Percentiles rank a stretch among this genome's conserved stretches.
These are phyloP conservation scores for Salpingus planirostris DNA, from an alignment of 2,888 invertebrate genomes.

Conservation along the genomic window DNA sequence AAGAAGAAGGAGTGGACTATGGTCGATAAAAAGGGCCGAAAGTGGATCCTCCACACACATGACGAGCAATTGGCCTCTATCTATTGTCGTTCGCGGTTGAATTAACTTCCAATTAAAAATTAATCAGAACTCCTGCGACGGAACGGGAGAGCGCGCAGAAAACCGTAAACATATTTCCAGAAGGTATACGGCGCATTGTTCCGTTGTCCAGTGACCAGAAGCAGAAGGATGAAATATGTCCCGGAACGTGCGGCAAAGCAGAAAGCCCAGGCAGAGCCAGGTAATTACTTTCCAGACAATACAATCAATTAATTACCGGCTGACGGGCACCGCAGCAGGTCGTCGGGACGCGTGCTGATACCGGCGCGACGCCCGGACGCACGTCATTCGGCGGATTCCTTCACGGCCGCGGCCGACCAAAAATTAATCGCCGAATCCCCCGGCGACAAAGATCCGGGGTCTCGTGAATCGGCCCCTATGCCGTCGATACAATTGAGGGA, in stretches of 20 bases:
- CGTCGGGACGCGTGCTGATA: constrained; percentile 32
- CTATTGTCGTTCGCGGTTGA: constrained; percentile 3
- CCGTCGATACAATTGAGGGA: constrained; percentile 28
- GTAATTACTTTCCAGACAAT: constrained; percentile 45
- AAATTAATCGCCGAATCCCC: neutral
- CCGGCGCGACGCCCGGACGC: constrained; percentile 11
- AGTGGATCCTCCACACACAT: too few relatives aligned
- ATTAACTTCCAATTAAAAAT: constrained; percentile 8
- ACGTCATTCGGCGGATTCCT: constrained; percentile 12
- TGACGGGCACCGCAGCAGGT: constrained; percentile 40
- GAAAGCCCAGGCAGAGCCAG: constrained; percentile 37
- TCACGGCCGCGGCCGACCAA: constrained; percentile 2
- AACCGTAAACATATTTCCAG: constrained; percentile 4
- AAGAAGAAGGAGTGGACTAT: too few relatives aligned
- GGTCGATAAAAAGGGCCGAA: too few relatives aligned
- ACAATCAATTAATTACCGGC: constrained; percentile 44
- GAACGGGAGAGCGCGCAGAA: constrained; percentile 3
- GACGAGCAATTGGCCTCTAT: constrained; percentile 1
- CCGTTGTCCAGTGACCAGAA: constrained; percentile 37
- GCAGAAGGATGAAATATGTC: constrained; percentile 40
- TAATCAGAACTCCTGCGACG: constrained; percentile 4
- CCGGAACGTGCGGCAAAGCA: constrained; percentile 31
- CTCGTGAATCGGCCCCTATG: constrained; percentile 28
- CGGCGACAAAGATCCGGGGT: neutral
- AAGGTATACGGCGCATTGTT: constrained; percentile 28